These are phyloP conservation scores for Athalia rosae DNA, from an alignment of 2,888 invertebrate genomes.

Conservation along the genomic window DNA sequence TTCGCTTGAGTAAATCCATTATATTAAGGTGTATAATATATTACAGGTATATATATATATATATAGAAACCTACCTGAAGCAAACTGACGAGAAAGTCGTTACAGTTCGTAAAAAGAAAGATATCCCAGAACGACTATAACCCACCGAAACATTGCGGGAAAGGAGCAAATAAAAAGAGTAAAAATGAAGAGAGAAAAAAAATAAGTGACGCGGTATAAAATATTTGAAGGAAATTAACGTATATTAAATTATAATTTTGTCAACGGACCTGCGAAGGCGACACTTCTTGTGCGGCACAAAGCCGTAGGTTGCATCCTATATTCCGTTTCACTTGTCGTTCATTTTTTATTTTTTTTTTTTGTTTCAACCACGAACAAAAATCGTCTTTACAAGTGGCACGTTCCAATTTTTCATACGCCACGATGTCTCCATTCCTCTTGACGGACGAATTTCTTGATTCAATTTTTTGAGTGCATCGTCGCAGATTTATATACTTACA, in stretches of 20 bases:
- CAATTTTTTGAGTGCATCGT: too few species aligned
- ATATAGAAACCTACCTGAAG: not conserved
- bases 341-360: too few species aligned
- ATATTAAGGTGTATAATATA: not conserved
- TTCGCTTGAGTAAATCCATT: too few species aligned
- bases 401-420: not conserved
- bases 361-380: not conserved
- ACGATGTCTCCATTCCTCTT: too few species aligned
- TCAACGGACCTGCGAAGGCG: too few species aligned
- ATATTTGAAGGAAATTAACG: slow-evolving; percentile 48
- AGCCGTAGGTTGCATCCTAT: too few species aligned
- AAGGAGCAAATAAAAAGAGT: not conserved
- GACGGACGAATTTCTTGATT: too few species aligned
- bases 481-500: too few species aligned
- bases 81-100: slow-evolving; percentile 59
- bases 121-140: slow-evolving; percentile 52
- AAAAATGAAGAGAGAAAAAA: too few species aligned
- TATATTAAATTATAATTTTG: slow-evolving; percentile 41
- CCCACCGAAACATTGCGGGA: slow-evolving; percentile 60
- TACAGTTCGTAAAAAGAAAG: slow-evolving; percentile 51
- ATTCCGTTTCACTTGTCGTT: too few species aligned
- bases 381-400: slow-evolving; percentile 13
- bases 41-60: not conserved
- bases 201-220: not conserved
- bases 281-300: not conserved